These are phyloP conservation scores for Cartodere bifasciata DNA, from an alignment of 2,888 invertebrate species.

Conservation along the genomic window DNA sequence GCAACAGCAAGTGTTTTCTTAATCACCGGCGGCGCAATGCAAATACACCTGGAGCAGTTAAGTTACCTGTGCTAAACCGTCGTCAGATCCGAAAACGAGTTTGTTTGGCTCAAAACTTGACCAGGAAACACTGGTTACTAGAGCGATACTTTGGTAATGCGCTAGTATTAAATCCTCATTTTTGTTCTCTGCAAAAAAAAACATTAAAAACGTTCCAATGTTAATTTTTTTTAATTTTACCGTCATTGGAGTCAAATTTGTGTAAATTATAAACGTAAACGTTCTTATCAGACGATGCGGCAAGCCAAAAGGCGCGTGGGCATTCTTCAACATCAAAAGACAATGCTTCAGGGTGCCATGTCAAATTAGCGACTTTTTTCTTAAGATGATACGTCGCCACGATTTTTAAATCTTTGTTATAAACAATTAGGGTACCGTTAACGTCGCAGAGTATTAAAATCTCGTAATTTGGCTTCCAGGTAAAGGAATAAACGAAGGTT, in stretches of 20 bases:
- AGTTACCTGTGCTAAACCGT: constrained; percentile 44
- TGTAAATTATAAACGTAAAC: constrained; percentile 39
- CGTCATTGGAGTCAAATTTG: constrained; percentile 6
- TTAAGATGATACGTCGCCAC: constrained; percentile 38
- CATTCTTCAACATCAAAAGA: background rate
- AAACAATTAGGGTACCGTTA: constrained; percentile 41
- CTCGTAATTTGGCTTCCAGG: constrained; percentile 47
- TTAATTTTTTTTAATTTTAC: constrained; percentile 20
- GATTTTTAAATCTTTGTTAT: constrained; percentile 18
- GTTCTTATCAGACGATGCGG: constrained; percentile 40
- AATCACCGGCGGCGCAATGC: no score
- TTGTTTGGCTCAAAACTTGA: constrained; percentile 24
- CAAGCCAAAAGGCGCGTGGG: constrained; percentile 11
- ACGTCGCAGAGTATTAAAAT: constrained; percentile 49
- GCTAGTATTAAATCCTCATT: background rate
- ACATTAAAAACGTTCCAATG: constrained; percentile 25
- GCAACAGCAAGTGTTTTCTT: no score
- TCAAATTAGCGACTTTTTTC: constrained; percentile 50
- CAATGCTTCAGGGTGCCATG: constrained; percentile 58
- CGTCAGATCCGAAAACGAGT: constrained; percentile 57
- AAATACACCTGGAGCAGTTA: no score
- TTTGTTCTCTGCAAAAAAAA: background rate
- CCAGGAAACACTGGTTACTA: constrained; percentile 23
- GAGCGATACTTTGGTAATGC: constrained; percentile 8
- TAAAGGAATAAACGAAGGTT: constrained; percentile 38